phyloP scores from a whole-genome alignment of 2,888 invertebrate species.

The Pocota personata region DNA sequence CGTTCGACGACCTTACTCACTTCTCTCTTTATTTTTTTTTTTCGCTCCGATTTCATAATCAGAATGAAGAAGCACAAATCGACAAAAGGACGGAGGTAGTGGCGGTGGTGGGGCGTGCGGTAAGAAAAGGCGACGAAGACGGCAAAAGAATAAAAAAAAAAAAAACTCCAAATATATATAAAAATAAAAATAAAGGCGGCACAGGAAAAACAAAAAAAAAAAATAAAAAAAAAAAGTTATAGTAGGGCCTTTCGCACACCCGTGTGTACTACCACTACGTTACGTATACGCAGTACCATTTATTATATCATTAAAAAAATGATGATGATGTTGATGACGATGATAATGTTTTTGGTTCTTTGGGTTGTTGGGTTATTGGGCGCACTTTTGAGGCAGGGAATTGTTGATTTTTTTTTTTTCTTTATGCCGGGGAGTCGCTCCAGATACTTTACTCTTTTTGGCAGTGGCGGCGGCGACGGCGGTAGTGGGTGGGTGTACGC shows the following conservation, averaged over 20 bases:
- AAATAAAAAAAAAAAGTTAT: slow-evolving; percentile 46
- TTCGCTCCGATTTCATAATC: slow-evolving; percentile 68
- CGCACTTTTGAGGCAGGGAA: slow-evolving; percentile 61
- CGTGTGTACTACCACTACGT: slow-evolving; percentile 59
- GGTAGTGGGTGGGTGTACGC: slow-evolving; percentile 45
- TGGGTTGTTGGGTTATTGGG: slow-evolving; percentile 69
- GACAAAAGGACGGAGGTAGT: slow-evolving; percentile 36
- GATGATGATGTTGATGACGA: slow-evolving; percentile 72
- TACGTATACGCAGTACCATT: slow-evolving; percentile 72
- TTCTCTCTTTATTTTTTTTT: slow-evolving; percentile 50
- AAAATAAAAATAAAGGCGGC: slow-evolving; percentile 62
- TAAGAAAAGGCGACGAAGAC: slow-evolving; percentile 61
- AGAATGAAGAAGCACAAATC: slow-evolving; percentile 65
- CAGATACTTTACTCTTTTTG: slow-evolving; percentile 58
- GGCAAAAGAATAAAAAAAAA: slow-evolving; percentile 42
- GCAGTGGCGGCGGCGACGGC: neutral
- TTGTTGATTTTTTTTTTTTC: slow-evolving; percentile 45
- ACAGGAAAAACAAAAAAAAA: slow-evolving; percentile 29
- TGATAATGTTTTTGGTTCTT: slow-evolving; percentile 73
- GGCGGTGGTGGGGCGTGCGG: neutral
- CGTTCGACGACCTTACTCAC: slow-evolving; percentile 71
- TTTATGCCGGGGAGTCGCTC: slow-evolving; percentile 14
- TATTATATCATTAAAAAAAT: slow-evolving; percentile 74
- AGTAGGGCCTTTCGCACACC: slow-evolving; percentile 59
- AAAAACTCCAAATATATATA: slow-evolving; percentile 52